Evolutionary conservation across 92 coral and sea anemone genomes (phyloP), one percentile per base, ranked within the genome.

Genomic region (Zoanthus sociatus): DNA sequence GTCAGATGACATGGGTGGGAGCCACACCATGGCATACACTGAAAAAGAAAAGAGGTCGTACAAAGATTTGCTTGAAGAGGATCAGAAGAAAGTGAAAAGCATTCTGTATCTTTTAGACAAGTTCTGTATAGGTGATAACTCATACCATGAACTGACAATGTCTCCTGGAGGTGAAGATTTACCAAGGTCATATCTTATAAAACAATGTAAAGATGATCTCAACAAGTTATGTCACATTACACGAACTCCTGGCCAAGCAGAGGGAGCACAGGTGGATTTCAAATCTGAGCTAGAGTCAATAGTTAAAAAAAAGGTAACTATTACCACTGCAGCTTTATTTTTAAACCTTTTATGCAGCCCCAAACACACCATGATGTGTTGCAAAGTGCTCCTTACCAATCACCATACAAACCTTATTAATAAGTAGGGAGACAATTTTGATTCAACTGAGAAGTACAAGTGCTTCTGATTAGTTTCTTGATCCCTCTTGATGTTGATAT

Each of bases 241-340:
- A 17, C n/a, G 85, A 33, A 90, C 93, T 4, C 91, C 90, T 64
- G 93, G 93, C 1, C 46, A 87, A 83, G 91, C 90, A 61, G 88
- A 83, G 13, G 91, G 93, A 46, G 91, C 93, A 61, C 88, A 82
- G 60, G 50, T 90, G 33, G 86, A 76, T 63, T 68, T 90, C 60
- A 42, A 82, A 82, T 83, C 88, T 18, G 93, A 90, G 67, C 71
- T 87, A 21, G 53, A 71, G 68, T 47, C 78, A 83, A 60, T 48
- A 89, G 69, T 84, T 74, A 61, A 77, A 76, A 83, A 83, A 18
- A 66, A 79, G 85, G 70, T 44, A 46, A 68, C 67, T 68, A 56
- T 56, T 79, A 54, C 33, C 71, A 32, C 48, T 79, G 68, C 61
- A 77, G 68, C 61, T 64, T 64, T 79, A 9, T 79, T 64, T 77